phyloP scores from a whole-genome alignment of 2,113 vertebrate genomes.

The Etheostoma spectabile region DNA sequence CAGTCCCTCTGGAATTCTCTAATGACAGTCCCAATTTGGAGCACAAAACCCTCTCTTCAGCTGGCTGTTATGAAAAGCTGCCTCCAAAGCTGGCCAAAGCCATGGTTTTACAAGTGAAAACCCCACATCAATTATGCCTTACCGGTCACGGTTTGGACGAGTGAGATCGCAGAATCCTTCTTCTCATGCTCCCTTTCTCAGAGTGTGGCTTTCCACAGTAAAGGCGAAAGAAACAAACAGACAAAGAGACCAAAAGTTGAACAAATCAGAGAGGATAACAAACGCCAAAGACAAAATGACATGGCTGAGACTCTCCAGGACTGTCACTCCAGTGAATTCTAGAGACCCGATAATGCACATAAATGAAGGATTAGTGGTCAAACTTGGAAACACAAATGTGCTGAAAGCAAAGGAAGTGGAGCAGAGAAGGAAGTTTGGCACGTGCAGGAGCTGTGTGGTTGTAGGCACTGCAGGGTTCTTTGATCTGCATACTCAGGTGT shows the following conservation, averaged over 20 bases:
- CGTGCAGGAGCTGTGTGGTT: conserved; percentile 78
- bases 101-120: conserved; percentile 85
- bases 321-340: conserved; percentile 66
- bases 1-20: conserved; percentile 74
- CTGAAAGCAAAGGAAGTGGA: conserved; percentile 67
- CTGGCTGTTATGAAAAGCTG: conserved; percentile 71
- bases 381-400: conserved; percentile 81
- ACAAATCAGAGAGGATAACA: conserved; percentile 59
- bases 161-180: conserved; percentile 53
- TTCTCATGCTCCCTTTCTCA: conserved; percentile 46
- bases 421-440: conserved; percentile 74
- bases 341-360: conserved; percentile 64
- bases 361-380: conserved; percentile 80
- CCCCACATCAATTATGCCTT: conserved; percentile 78
- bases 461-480: conserved; percentile 73
- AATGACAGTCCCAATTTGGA: conserved; percentile 72
- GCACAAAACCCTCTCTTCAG: conserved; percentile 64
- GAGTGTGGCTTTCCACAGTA: conserved; percentile 66
- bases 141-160: conserved; percentile 76
- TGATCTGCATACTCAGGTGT: conserved; percentile 84
- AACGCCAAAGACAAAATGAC: conserved; percentile 49
- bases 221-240: conserved; percentile 62
- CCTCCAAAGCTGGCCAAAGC: conserved; percentile 73
- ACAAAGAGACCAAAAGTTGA: conserved; percentile 66
- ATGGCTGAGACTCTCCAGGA: conserved; percentile 68